Conservation (phyloP, 2,888 invertebrate species). For the Caenorhabditis parvicauda region DNA sequence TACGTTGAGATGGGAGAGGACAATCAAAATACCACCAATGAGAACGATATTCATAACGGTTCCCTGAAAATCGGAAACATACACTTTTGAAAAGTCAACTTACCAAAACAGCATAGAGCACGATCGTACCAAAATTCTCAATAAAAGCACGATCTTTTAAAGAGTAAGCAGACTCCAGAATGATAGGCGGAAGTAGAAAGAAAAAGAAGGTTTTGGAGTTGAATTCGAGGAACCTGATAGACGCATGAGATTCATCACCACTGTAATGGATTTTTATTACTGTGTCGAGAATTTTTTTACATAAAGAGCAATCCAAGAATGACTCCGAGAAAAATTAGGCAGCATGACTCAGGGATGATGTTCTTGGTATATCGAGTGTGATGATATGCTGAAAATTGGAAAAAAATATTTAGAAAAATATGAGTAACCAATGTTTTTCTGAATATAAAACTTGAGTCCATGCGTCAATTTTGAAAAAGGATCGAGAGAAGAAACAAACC, state of each 20-base stretch:
- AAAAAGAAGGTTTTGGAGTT: conserved; percentile 67
- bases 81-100: conserved; percentile 38
- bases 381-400: conserved; percentile 52
- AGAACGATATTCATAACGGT: conserved; percentile 62
- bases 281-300: conserved; percentile 57
- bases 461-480: no score
- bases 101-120: conserved; percentile 68
- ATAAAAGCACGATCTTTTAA: conserved; percentile 68
- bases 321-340: conserved; percentile 67
- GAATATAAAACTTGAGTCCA: no score
- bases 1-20: conserved; percentile 35
- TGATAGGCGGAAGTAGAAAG: conserved; percentile 67
- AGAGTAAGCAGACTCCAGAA: conserved; percentile 69
- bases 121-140: conserved; percentile 68
- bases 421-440: no score
- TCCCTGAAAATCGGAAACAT: conserved; percentile 43
- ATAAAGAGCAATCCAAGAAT: conserved; percentile 65
- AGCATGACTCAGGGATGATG: conserved; percentile 63
- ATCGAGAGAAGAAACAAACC: no score
- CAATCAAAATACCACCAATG: conserved; percentile 46
- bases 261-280: conserved; percentile 14
- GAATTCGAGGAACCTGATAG: conserved; percentile 62
- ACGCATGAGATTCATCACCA: conserved; percentile 35
- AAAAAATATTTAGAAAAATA: no score
- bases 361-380: conserved; percentile 40